These are phyloP conservation scores for Anastrepha ludens DNA, from an alignment of 1,140 invertebrate species.

Conservation along the genomic window DNA sequence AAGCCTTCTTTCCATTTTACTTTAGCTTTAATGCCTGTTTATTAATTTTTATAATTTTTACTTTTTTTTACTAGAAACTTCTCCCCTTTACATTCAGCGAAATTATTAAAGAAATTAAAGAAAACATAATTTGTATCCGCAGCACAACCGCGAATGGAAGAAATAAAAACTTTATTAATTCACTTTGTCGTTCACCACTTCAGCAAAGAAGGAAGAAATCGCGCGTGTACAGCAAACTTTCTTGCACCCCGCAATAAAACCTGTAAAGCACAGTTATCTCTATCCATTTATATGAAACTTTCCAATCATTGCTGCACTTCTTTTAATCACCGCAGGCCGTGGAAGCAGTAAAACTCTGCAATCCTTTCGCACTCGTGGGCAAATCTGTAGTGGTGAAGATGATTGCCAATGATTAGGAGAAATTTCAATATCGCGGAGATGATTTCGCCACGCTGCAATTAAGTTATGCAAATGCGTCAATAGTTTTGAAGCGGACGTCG, in stretches of 20 bases:
- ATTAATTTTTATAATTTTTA: no score
- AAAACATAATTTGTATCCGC: no score
- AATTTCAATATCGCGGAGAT: not conserved
- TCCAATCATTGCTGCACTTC: not conserved
- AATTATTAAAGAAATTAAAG: no score
- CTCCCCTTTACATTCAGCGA: no score
- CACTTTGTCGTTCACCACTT: no score
- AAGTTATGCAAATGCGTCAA: not conserved
- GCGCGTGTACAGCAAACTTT: no score
- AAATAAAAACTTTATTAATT: no score
- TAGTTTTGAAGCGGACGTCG: not conserved
- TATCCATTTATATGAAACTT: not conserved
- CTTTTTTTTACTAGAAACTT: no score
- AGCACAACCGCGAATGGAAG: no score
- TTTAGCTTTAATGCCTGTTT: no score
- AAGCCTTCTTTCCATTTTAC: no score
- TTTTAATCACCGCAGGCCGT: not conserved
- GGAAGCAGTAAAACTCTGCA: not conserved
- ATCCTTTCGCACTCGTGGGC: not conserved
- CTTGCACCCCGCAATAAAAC: not conserved
- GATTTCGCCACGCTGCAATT: not conserved
- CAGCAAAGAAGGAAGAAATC: no score
- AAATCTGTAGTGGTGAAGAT: not conserved
- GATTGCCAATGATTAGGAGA: not conserved
- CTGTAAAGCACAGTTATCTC: not conserved